A percentile compares a stretch with the other conserved stretches of the same genome.
Evolutionary conservation across 2,888 invertebrate species (phyloP).

Genomic region (Tetramorium bicarinatum): DNA sequence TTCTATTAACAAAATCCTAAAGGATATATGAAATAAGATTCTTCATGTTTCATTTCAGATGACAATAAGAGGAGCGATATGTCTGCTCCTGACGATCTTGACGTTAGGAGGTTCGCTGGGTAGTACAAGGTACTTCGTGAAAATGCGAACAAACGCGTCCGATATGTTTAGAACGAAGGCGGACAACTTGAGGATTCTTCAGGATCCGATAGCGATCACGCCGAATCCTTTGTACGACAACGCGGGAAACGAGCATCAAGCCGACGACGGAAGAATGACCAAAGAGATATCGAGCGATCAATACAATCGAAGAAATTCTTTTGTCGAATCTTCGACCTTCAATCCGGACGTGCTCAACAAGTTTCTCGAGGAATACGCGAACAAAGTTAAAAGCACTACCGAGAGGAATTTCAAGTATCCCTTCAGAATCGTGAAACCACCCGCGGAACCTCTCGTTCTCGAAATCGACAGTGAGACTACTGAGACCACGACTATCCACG

Average conservation of each 20-base stretch:
- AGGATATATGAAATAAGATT: slow-evolving; percentile 2
- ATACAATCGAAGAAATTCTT: slow-evolving; percentile 76
- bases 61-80: slow-evolving; percentile 75
- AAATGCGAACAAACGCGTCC: slow-evolving; percentile 74
- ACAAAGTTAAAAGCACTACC: slow-evolving; percentile 87
- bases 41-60: slow-evolving; percentile 80
- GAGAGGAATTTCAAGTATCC: slow-evolving; percentile 77
- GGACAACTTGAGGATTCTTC: slow-evolving; percentile 65
- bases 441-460: slow-evolving; percentile 66
- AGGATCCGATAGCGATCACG: slow-evolving; percentile 64
- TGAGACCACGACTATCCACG: slow-evolving; percentile 7
- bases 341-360: slow-evolving; percentile 89
- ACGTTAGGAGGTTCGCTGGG: slow-evolving; percentile 58
- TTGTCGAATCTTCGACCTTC: slow-evolving; percentile 84
- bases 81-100: slow-evolving; percentile 75
- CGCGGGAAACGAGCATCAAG: slow-evolving; percentile 81
- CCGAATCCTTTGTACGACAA: slow-evolving; percentile 83
- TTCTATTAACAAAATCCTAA: not conserved
- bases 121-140: slow-evolving; percentile 76
- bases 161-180: slow-evolving; percentile 72
- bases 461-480: slow-evolving; percentile 68
- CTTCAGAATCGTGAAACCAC: slow-evolving; percentile 73
- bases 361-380: slow-evolving; percentile 89
- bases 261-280: slow-evolving; percentile 79
- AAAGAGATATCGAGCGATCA: slow-evolving; percentile 73